These are phyloP conservation scores for Tyto alba DNA, from an alignment of 2,113 vertebrate species.

Conservation along the genomic window DNA sequence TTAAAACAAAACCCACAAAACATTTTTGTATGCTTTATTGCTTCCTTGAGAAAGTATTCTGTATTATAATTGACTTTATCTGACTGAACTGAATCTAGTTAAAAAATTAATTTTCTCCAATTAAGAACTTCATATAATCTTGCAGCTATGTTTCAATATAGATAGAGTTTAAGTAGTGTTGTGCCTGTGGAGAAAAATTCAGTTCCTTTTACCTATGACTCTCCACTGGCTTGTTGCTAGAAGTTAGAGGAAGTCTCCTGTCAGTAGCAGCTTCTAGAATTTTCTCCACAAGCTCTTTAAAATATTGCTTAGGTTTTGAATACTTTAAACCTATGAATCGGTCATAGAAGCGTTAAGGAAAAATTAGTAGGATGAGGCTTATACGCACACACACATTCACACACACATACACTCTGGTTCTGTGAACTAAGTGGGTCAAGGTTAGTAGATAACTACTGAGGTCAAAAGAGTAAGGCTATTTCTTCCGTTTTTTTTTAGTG, in stretches of 20 bases:
- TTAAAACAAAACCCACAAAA: neutral
- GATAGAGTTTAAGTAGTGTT: neutral
- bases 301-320: neutral
- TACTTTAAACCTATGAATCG: neutral
- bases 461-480: neutral
- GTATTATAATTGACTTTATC: neutral
- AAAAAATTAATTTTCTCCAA: neutral
- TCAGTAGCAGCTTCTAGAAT: neutral
- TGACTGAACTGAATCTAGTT: neutral
- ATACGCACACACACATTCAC: rapidly evolving
- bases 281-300: neutral
- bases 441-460: neutral
- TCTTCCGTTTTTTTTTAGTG: neutral
- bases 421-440: neutral
- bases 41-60: neutral
- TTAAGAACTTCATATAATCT: neutral
- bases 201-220: neutral
- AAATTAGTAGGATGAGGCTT: neutral
- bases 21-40: neutral
- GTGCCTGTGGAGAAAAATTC: neutral
- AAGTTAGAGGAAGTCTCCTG: neutral
- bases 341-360: neutral
- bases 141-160: neutral
- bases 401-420: neutral
- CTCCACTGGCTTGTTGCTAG: neutral